A percentile compares a stretch with the other conserved stretches of the same genome.
Evolutionary conservation across 2,797 vertebrate species (phyloP).

Genomic region (Thaleichthys pacificus): DNA sequence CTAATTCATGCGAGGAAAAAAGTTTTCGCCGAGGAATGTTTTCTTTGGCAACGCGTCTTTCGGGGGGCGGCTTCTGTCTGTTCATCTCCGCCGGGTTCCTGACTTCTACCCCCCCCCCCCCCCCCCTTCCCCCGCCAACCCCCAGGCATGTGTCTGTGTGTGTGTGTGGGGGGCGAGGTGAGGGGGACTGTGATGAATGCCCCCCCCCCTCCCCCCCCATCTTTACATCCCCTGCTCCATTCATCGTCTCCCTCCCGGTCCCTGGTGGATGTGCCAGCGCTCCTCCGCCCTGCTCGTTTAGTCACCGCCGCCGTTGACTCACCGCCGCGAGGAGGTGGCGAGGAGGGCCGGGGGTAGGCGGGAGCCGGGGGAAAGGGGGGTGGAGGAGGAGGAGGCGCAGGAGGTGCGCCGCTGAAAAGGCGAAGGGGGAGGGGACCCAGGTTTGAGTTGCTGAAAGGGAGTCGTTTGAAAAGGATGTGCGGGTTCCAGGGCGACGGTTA

Average conservation of each 20-base stretch:
- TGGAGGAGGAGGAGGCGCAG: constrained; percentile 53
- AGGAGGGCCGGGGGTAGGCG: constrained; percentile 17
- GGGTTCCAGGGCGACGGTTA: constrained; percentile 17
- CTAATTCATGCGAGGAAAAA: too few relatives aligned
- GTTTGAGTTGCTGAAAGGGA: constrained; percentile 46
- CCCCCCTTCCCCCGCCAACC: too few relatives aligned
- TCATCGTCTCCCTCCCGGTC: neutral
- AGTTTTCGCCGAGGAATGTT: too few relatives aligned
- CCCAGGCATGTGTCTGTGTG: neutral
- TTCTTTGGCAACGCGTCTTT: too few relatives aligned
- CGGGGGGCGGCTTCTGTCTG: too few relatives aligned
- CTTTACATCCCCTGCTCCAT: neutral
- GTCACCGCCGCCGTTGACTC: constrained; percentile 32
- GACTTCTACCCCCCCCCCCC: too few relatives aligned
- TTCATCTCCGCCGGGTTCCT: too few relatives aligned
- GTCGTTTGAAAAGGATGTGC: constrained; percentile 24
- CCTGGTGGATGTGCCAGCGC: neutral
- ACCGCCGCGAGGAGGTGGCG: constrained; percentile 29
- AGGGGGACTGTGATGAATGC: neutral
- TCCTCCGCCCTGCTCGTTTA: constrained; percentile 34
- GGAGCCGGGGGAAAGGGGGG: constrained; percentile 28
- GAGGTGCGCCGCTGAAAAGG: constrained; percentile 47
- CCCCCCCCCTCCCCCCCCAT: neutral
- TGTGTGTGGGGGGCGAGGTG: neutral
- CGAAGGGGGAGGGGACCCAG: constrained; percentile 38